A percentile compares a stretch with the other conserved stretches of the same genome.
phyloP scores from a whole-genome alignment of 2,797 vertebrate species.

The Micropoecilia bifurca region DNA sequence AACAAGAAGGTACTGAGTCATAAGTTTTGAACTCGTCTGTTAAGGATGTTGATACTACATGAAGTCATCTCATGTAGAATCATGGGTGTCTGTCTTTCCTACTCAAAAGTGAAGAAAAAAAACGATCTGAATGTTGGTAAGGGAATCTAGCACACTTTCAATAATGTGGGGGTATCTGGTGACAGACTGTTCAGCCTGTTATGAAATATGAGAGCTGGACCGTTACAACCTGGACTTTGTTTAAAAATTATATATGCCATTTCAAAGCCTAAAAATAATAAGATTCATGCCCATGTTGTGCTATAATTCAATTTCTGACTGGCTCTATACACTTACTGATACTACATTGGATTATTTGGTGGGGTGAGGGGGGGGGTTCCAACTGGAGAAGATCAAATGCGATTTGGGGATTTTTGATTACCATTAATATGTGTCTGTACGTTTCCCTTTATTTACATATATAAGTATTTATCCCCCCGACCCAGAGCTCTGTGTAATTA shows the following conservation, averaged over 20 bases:
- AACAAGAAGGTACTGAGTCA: slow-evolving; percentile 9
- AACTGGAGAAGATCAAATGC: neutral
- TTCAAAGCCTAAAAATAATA: neutral
- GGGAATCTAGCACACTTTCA: neutral
- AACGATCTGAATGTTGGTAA: neutral
- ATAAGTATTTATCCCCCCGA: slow-evolving; percentile 18
- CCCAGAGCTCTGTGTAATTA: slow-evolving; percentile 49
- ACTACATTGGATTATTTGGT: neutral
- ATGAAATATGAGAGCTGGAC: neutral
- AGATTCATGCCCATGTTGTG: neutral
- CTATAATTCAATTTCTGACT: neutral
- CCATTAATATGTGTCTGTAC: neutral
- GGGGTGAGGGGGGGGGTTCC: neutral
- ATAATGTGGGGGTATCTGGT: neutral
- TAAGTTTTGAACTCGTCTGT: slow-evolving; percentile 11
- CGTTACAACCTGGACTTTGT: neutral
- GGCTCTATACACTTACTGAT: neutral
- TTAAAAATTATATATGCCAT: neutral
- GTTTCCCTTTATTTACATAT: neutral
- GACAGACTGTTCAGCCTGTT: neutral
- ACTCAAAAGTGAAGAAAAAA: neutral
- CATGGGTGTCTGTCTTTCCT: neutral
- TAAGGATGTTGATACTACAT: slow-evolving; percentile 12
- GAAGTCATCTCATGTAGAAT: slow-evolving; percentile 10
- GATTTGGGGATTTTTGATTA: neutral